Conservation (phyloP, 1,140 invertebrate species). For the Bombus vancouverensis region DNA sequence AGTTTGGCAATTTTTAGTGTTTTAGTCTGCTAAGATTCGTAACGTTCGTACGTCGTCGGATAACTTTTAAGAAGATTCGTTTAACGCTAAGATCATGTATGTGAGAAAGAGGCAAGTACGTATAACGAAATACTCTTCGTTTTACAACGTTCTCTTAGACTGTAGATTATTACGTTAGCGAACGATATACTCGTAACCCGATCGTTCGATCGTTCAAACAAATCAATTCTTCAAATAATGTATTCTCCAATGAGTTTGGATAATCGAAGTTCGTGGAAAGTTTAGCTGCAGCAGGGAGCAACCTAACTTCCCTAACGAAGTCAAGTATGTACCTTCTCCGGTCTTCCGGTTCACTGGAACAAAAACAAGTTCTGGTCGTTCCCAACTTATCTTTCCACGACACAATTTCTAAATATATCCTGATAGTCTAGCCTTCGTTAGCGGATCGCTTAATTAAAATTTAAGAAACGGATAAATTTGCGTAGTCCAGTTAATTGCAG, state of each 20-base stretch:
- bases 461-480: neutral
- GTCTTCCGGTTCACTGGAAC: constrained; percentile 5
- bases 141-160: too few species aligned
- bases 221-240: constrained; percentile 1
- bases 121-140: too few species aligned
- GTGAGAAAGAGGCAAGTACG: too few species aligned
- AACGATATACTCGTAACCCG: neutral
- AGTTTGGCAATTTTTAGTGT: too few species aligned
- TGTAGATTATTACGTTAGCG: neutral
- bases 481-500: neutral
- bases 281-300: neutral
- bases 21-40: too few species aligned
- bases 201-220: constrained; percentile 1
- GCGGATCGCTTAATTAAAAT: neutral
- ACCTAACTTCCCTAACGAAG: constrained; percentile 1
- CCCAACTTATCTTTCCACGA: neutral
- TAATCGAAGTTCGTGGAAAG: neutral
- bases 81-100: fast-evolving
- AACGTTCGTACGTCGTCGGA: too few species aligned
- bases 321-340: neutral
- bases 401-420: neutral
- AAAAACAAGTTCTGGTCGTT: constrained; percentile 1
- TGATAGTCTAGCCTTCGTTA: neutral
- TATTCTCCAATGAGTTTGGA: constrained; percentile 4
- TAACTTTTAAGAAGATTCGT: too few species aligned